A percentile compares a stretch with the other conserved stretches of the same genome.
Conservation (phyloP, 2,888 invertebrate genomes). For the Frankliniella intonsa region DNA sequence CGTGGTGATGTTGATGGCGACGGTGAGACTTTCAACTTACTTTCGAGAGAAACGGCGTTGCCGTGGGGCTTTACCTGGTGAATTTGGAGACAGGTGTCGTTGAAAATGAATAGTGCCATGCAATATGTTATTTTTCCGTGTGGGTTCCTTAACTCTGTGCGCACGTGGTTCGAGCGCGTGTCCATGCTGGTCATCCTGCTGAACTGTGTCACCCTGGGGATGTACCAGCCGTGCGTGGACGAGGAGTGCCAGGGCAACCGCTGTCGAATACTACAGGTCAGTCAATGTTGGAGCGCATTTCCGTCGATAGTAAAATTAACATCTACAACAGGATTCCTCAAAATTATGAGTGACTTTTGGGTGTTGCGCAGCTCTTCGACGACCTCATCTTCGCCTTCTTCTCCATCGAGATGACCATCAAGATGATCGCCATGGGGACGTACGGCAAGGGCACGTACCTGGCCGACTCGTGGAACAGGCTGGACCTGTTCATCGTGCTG, state of each 20-base stretch:
- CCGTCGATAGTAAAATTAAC: not conserved
- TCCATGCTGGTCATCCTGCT: conserved; percentile 97
- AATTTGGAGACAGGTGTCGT: no score
- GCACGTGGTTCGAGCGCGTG: conserved; percentile 96
- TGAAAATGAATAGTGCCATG: no score
- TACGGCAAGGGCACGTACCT: conserved; percentile 91
- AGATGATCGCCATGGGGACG: conserved; percentile 97
- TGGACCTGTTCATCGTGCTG: conserved; percentile 96
- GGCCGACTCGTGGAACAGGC: conserved; percentile 97
- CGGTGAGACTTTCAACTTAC: no score
- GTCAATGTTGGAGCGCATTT: conserved; percentile 38
- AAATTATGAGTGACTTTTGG: not conserved
- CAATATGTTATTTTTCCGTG: conserved; percentile 16
- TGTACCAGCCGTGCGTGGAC: conserved; percentile 99
- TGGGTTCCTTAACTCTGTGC: conserved; percentile 57
- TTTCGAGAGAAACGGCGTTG: no score
- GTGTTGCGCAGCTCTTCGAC: conserved; percentile 74
- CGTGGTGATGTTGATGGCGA: no score
- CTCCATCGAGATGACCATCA: conserved; percentile 95
- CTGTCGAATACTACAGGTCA: conserved; percentile 87
- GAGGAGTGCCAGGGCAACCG: conserved; percentile 83
- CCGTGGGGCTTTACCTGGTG: no score
- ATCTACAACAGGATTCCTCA: not conserved
- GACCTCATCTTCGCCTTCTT: conserved; percentile 99
- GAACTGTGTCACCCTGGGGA: conserved; percentile 97